Evolutionary conservation across 1,140 invertebrate genomes (phyloP).

Genomic region (Oedothorax gibbosus): DNA sequence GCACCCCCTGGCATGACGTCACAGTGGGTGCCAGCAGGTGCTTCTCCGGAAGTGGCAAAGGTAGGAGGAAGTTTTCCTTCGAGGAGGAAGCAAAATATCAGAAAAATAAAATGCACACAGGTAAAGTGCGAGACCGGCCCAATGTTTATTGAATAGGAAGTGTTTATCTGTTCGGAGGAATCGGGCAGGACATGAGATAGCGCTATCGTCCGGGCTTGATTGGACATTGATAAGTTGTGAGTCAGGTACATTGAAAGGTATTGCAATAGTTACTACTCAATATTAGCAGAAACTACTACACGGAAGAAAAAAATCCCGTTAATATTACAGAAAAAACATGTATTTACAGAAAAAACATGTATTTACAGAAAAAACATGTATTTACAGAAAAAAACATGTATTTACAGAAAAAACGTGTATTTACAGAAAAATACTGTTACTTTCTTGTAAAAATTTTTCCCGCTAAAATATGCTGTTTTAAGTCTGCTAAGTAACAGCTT

Average conservation of each 20-base stretch:
- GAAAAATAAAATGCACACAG: constrained; percentile 9
- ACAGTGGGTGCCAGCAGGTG: constrained; percentile 50
- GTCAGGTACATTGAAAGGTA: not conserved
- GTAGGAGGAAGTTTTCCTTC: constrained; percentile 48
- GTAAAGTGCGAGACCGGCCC: constrained; percentile 8
- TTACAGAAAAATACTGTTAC: too few species aligned
- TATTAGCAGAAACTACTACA: too few species aligned
- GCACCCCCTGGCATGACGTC: constrained; percentile 42
- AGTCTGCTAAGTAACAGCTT: too few species aligned
- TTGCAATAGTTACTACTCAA: too few species aligned
- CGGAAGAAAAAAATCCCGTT: too few species aligned
- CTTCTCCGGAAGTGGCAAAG: constrained; percentile 36
- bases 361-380: too few species aligned
- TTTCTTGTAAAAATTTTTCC: too few species aligned
- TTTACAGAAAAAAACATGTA: too few species aligned
- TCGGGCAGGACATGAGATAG: constrained; percentile 24
- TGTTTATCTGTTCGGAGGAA: constrained; percentile 39
- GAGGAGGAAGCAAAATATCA: constrained; percentile 34
- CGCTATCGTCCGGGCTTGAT: constrained; percentile 8
- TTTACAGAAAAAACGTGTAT: too few species aligned
- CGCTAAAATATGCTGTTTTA: too few species aligned
- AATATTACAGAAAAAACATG: too few species aligned
- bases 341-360: too few species aligned
- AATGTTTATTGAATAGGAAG: constrained; percentile 35
- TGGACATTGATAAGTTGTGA: constrained; percentile 15